A percentile compares a stretch with the other conserved stretches of the same genome.
These are phyloP conservation scores for Staurois parvus DNA, from an alignment of 2,797 vertebrate species.

Conservation along the genomic window DNA sequence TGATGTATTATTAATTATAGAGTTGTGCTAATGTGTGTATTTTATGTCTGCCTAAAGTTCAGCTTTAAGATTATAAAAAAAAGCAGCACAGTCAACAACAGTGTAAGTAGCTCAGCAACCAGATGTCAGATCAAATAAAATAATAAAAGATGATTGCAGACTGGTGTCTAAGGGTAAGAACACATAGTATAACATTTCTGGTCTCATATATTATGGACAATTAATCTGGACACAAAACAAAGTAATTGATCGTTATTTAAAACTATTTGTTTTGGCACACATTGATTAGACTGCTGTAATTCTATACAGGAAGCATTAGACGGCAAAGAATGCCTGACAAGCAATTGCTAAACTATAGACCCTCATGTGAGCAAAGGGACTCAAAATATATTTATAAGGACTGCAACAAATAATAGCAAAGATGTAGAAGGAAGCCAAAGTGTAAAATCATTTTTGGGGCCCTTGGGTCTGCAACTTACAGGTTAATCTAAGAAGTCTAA, in stretches of 20 bases:
- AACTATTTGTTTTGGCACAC: not conserved
- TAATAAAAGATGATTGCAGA: not conserved
- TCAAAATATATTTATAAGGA: not conserved
- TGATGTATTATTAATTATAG: too few relatives aligned
- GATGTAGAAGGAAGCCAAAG: not conserved
- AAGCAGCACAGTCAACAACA: not conserved
- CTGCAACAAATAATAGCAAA: not conserved
- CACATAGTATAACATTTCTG: not conserved
- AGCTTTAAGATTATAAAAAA: not conserved
- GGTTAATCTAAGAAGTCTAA: not conserved
- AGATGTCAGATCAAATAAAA: not conserved
- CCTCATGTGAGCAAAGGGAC: not conserved
- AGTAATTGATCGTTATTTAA: not conserved
- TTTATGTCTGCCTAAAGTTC: too few relatives aligned
- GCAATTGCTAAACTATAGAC: not conserved
- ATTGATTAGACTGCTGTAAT: not conserved
- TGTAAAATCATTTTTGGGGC: not conserved
- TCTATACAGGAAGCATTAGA: not conserved
- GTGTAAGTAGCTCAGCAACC: not conserved
- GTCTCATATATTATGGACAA: not conserved
- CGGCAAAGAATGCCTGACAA: not conserved
- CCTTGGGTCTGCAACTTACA: not conserved
- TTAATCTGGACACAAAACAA: not conserved
- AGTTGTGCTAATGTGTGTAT: too few relatives aligned
- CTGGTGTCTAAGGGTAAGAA: not conserved